Base-by-base conservation (phyloP, 30 jellyfish, hydroid and myxozoan genomes). In the Nemopilema nomurai region DNA sequence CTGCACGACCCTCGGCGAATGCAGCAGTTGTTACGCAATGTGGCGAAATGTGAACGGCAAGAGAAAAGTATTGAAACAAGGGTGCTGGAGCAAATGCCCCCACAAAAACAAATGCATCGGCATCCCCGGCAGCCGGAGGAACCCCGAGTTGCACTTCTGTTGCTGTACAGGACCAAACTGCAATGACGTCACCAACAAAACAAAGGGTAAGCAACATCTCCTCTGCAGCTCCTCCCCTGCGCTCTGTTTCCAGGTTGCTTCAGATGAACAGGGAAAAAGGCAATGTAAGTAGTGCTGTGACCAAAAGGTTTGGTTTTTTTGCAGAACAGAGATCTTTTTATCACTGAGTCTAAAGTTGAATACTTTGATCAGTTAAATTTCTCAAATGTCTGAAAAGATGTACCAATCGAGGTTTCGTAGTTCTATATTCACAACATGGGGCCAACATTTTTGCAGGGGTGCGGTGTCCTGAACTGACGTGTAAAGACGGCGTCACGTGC, bases 121-220 rank as follows among this genome's bases (percentile, higher is more conserved):
- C 0, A 16, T 17, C 4, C 8, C 74, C 1, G 24, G 3, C 7
- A 50, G 51, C 24, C n/a, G 22, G 50, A 29, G 31, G 19, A n/a
- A 80, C 22, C 8, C 26, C 26, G 62, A 24, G 31, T 69, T 66
- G 52, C n/a, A 21, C 53, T 67, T 50, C 51, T 84, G 93, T 28
- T 84, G 93, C 51, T 84, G 93, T 33, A 53, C 77, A 27, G 93
- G 81, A 71, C 53, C n/a, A 8, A 83, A 83, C 49, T 84, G 93
- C 51, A 84, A 84, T 50, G 83, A 62, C 28, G 49, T 84, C 51
- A 64, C 29, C 24, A 63, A 84, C 29, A 6, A 20, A 41, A 69
- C 85, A 20, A 41, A 64, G 67, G 81, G 89, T 80, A 20, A 33
- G 31, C n/a, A n/a, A n/a, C n/a, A n/a, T n/a, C n/a, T n/a, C n/a